phyloP scores from a whole-genome alignment of 2,797 vertebrate genomes.

The Cuniculus paca region DNA sequence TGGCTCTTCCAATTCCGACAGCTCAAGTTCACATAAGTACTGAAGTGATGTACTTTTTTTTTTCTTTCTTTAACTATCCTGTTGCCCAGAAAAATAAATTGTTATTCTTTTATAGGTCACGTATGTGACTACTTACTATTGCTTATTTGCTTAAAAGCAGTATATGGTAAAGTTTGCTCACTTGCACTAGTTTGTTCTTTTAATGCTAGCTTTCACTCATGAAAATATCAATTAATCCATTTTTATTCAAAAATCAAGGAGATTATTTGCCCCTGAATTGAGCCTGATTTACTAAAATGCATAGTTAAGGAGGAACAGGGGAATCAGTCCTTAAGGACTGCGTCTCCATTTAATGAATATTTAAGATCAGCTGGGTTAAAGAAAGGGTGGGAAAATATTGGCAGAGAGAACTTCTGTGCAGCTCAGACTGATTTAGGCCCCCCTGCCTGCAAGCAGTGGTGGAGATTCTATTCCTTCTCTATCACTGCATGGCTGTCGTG shows the following conservation, averaged over 20 bases:
- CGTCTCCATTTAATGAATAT: background rate
- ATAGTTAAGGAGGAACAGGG: background rate
- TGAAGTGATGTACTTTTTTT: background rate
- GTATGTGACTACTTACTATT: background rate
- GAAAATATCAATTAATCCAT: constrained; percentile 3
- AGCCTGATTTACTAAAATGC: background rate
- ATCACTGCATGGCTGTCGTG: background rate
- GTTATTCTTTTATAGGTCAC: constrained; percentile 33
- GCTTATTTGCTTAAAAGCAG: background rate
- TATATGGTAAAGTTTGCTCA: background rate
- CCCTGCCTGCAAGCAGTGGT: background rate
- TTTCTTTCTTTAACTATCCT: background rate
- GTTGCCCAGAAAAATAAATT: background rate
- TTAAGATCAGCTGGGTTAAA: background rate
- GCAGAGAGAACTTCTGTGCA: background rate
- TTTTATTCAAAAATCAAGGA: constrained; percentile 40
- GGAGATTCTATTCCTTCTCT: background rate
- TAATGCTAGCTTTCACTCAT: constrained; percentile 27
- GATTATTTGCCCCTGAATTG: background rate
- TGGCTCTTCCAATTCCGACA: background rate
- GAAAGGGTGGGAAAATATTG: background rate
- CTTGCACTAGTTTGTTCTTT: background rate
- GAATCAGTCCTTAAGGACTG: background rate
- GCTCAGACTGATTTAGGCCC: background rate
- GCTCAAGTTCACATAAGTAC: background rate